A percentile compares a stretch with the other conserved stretches of the same genome.
phyloP scores from a whole-genome alignment of 2,888 invertebrate genomes.

The Clostera curtula region DNA sequence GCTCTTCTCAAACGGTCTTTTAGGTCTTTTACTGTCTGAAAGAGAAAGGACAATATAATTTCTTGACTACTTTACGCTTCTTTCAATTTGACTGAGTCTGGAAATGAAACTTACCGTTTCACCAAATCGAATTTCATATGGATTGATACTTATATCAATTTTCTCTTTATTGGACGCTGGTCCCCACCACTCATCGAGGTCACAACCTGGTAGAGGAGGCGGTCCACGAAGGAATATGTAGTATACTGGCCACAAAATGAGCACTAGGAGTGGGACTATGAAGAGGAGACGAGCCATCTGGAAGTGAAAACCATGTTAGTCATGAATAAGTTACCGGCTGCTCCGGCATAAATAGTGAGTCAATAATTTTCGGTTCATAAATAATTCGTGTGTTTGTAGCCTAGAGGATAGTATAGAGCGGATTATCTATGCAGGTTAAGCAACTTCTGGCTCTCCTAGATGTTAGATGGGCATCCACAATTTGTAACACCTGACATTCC shows the following conservation, averaged over 20 bases:
- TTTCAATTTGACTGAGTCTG: neutral
- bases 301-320: neutral
- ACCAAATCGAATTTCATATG: conserved; percentile 67
- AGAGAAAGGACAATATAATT: conserved; percentile 4
- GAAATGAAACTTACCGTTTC: conserved; percentile 14
- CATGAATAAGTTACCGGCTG: neutral
- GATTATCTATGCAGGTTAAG: too few relatives aligned
- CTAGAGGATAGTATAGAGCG: too few relatives aligned
- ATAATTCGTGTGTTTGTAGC: too few relatives aligned
- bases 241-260: conserved; percentile 10
- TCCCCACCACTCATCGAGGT: conserved; percentile 69
- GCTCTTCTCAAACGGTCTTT: conserved; percentile 38
- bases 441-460: too few relatives aligned
- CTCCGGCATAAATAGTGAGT: too few relatives aligned
- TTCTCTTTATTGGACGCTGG: conserved; percentile 42
- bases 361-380: too few relatives aligned
- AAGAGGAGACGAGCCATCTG: conserved; percentile 20
- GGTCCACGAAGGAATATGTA: conserved; percentile 13
- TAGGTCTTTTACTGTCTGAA: conserved; percentile 46
- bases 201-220: conserved; percentile 21
- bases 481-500: too few relatives aligned
- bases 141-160: conserved; percentile 63
- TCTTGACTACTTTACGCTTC: too few relatives aligned
- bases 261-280: conserved; percentile 11
- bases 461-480: too few relatives aligned